These are phyloP conservation scores for Pelochelys cantorii DNA, from an alignment of 2,797 vertebrate species.

Conservation along the genomic window DNA sequence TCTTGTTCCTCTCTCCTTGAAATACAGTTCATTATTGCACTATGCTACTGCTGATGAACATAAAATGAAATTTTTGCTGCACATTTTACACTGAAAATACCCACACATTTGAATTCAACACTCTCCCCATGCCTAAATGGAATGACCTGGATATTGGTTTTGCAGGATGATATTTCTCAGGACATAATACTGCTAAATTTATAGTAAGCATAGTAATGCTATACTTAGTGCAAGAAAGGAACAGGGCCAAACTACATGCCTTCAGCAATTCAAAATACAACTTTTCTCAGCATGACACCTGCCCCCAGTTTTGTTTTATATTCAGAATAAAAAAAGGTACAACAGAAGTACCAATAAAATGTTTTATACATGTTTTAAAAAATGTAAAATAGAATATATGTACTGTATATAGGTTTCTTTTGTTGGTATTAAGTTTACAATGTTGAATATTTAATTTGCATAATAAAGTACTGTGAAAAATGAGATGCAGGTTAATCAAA, in stretches of 20 bases:
- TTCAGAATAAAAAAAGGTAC: constrained; percentile 26
- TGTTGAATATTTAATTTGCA: constrained; percentile 74
- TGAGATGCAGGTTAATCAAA: constrained; percentile 81
- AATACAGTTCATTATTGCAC: neutral
- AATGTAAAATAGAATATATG: constrained; percentile 67
- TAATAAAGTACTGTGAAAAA: constrained; percentile 72
- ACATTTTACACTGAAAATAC: constrained; percentile 7
- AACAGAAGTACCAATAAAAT: constrained; percentile 26
- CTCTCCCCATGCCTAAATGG: neutral
- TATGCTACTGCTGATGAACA: neutral
- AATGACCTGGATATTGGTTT: neutral
- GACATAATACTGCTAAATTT: constrained; percentile 53
- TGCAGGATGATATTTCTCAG: neutral
- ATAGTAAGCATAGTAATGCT: neutral
- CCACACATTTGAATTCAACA: neutral
- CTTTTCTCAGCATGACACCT: neutral
- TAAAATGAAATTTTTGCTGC: neutral
- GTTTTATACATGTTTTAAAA: constrained; percentile 58
- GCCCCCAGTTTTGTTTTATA: constrained; percentile 48
- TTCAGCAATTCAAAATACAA: neutral
- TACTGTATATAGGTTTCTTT: constrained; percentile 44
- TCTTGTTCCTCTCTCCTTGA: neutral
- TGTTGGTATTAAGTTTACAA: constrained; percentile 73
- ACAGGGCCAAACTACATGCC: constrained; percentile 4
- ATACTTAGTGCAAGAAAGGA: constrained; percentile 10